Base-by-base conservation (phyloP, 2,888 invertebrate genomes). In the Fragum sueziense region DNA sequence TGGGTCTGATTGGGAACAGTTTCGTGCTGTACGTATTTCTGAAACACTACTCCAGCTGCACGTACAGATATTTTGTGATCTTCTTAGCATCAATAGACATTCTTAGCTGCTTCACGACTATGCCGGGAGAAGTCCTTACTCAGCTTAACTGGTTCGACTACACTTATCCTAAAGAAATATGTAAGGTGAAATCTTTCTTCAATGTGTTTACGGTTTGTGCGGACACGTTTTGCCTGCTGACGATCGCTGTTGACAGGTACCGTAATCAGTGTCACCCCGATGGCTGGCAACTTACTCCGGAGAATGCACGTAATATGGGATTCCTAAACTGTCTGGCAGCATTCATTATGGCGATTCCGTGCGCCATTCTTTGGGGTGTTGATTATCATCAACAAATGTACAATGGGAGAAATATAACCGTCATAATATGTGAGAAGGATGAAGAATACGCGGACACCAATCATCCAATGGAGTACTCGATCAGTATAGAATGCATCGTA, bases 211-310 rank as follows among this genome's bases (percentile, higher is more conserved):
- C 84, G 11, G 79, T 84, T 0, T 65, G 47, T 22, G 82, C 80
- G 1, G 87, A 88, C 9, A 87, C 87, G 0, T 52, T 88, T 6
- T 85, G 84, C 54, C 77, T 90, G 14, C 70, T 88, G 11, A 78
- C 85, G 1, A 88, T 90, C 41, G 85, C 87, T 3, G 73, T 88
- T 17, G 89, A 89, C 52, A 70, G 90, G 6, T 89, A 86, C 74
- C 57, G 83, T 61, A 89, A 89, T 68, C 80, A 89, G 11, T 88
- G 90, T 31, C 76, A 76, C 27, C 90, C 89, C 1, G 61, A 88
- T 0, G 68, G 57, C 25, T 74, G 74, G 69, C 84, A 84, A 31
- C 61, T 84, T 1, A 70, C 41, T 14, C 68, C 70, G 1, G 34
- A 25, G 41, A 14, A 9, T 14, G 65, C 65, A 6, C n/a, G n/a